Percentiles rank a stretch among this genome's conserved stretches.
Conservation (phyloP, 2,888 invertebrate species). For the Drosophila sordidapex region DNA sequence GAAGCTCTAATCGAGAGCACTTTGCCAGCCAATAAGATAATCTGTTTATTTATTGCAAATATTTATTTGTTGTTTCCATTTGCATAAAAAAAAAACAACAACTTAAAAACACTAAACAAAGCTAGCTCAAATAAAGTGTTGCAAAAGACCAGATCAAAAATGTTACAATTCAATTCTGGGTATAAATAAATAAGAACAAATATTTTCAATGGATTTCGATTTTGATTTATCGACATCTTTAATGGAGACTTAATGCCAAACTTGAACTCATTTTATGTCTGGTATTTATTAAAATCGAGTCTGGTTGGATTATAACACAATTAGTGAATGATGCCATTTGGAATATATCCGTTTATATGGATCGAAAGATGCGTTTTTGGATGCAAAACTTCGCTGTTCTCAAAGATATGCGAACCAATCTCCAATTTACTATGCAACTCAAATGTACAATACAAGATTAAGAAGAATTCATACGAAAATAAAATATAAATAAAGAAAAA, state of each 20-base stretch:
- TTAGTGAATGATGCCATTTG: too few relatives aligned
- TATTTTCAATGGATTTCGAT: background rate
- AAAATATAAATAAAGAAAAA: background rate
- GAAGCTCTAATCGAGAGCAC: background rate
- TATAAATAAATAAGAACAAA: background rate
- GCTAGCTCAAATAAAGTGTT: background rate
- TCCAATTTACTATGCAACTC: background rate
- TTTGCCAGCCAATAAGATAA: background rate
- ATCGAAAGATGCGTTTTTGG: background rate
- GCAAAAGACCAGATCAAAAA: background rate
- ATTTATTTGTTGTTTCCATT: background rate
- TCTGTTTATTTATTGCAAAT: background rate
- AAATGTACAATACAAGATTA: background rate
- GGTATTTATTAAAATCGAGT: background rate
- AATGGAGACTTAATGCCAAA: background rate
- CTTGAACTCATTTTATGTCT: background rate
- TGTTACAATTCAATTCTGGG: background rate
- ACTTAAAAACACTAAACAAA: background rate
- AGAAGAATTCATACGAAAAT: background rate
- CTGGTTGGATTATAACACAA: too few relatives aligned
- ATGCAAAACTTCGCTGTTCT: background rate
- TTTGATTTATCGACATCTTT: background rate
- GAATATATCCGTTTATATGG: background rate
- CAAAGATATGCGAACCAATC: too few relatives aligned
- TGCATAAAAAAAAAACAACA: too few relatives aligned